Evolutionary conservation across 2,888 invertebrate species (phyloP), one percentile per base, ranked within the genome.

Genomic region (Stenodera caucasica): DNA sequence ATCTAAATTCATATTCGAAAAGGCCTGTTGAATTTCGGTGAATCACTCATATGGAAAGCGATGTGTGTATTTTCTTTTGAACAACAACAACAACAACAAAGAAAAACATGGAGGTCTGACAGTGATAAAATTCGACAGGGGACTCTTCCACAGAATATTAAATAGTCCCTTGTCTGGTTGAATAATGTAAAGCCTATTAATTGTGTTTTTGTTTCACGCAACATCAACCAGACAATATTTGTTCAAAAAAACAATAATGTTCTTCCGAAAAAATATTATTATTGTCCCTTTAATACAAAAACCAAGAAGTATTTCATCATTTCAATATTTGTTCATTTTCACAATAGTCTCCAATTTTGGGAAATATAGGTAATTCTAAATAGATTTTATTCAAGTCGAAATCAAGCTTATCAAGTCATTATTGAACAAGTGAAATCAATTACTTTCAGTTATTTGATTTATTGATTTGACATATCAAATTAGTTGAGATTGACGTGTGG

Each of bases 191-290:
- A n/a, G 45, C 12, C 12, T 12, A 45, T 45, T 45, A 45, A 45
- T 45, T 45, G 21, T 45, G 45, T 45, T 45, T 45, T 45, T 45
- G 45, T 45, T 45, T 45, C 12, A 45, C 23, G 2, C 23, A 45
- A 45, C 21, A n/a, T 23, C 23, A 21, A 2, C 18, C 21, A 18
- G 0, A 18, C 9, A 18, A 40, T 45, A 18, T 45, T 45, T 45
- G 23, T 45, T 12, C 11, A 12, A 11, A 45, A 18, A 11, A 21
- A 2, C 18, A 18, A 18, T 21, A 18, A 40, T 40, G 11, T 15
- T 15, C 40, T 9, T 26, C 2, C 5, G 5, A 2, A 26, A 4
- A 26, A 4, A 26, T 26, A n/a, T n/a, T n/a, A n/a, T n/a, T n/a
- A n/a, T n/a, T n/a, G n/a, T n/a, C n/a, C n/a, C n/a, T n/a, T n/a